These are phyloP conservation scores for Anticlea derivata DNA, from an alignment of 2,888 invertebrate genomes.

Conservation along the genomic window DNA sequence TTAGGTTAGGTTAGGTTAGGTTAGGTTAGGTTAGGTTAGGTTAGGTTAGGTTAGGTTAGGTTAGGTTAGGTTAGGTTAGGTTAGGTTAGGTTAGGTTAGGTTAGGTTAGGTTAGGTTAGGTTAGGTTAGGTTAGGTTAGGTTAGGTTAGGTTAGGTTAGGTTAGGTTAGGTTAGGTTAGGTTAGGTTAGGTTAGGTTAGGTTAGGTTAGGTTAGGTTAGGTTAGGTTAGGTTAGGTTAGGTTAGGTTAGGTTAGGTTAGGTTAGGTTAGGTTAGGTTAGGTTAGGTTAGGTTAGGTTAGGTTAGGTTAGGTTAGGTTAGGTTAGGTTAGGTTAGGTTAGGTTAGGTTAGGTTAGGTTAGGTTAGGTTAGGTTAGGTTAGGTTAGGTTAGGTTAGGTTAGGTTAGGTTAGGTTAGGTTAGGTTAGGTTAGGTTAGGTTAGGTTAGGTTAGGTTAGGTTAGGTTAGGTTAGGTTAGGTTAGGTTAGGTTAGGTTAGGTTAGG, in stretches of 20 bases:
- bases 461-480: constrained; percentile 24
- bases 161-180: constrained; percentile 15
- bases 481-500: constrained; percentile 24
- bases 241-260: constrained; percentile 25
- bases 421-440: constrained; percentile 23
- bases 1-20: background rate
- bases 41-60: too few species aligned
- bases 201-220: constrained; percentile 15
- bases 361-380: constrained; percentile 17
- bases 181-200: constrained; percentile 18
- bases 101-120: constrained; percentile 19
- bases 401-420: constrained; percentile 21
- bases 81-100: too few species aligned
- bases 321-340: constrained; percentile 19
- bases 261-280: constrained; percentile 20
- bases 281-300: constrained; percentile 17
- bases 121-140: constrained; percentile 4
- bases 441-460: constrained; percentile 22
- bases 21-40: too few species aligned
- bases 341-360: constrained; percentile 19
- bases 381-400: constrained; percentile 13
- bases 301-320: constrained; percentile 17
- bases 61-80: too few species aligned
- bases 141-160: constrained; percentile 10
- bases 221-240: constrained; percentile 16